phyloP scores from a whole-genome alignment of 2,113 vertebrate genomes.

The Alces alces region DNA sequence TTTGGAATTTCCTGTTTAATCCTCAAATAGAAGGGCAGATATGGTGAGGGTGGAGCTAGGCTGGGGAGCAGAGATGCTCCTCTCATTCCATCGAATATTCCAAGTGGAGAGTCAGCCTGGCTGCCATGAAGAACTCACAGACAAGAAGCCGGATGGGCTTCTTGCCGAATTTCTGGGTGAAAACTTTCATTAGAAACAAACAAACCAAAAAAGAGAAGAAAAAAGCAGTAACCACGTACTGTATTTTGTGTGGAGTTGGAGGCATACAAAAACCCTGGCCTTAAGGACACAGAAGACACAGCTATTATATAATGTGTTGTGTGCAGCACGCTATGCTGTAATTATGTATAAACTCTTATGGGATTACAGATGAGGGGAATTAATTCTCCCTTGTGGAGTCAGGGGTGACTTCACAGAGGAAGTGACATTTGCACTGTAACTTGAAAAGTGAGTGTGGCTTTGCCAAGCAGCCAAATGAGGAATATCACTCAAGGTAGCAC shows the following conservation, averaged over 20 bases:
- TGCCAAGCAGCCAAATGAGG: background rate
- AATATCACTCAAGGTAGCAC: background rate
- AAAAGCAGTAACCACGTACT: background rate
- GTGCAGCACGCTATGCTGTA: accelerated
- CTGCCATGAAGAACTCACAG: too few relatives aligned
- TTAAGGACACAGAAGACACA: background rate
- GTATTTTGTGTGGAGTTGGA: background rate
- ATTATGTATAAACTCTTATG: background rate
- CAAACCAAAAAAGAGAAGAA: background rate
- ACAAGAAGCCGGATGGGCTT: background rate
- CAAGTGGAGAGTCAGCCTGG: accelerated
- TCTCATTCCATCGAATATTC: background rate
- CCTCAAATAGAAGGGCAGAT: background rate
- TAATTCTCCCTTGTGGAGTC: background rate
- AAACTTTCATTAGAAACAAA: background rate
- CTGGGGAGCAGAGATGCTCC: accelerated
- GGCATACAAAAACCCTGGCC: background rate
- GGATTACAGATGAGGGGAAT: background rate
- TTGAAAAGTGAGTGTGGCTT: background rate
- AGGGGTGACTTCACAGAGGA: background rate
- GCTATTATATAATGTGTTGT: accelerated
- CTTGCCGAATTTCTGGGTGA: background rate
- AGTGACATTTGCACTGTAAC: background rate
- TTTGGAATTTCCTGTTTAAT: background rate
- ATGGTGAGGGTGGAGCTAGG: background rate